Evolutionary conservation across 35 echinoderm and acorn worm genomes (phyloP).

Genomic region (Anneissia japonica): DNA sequence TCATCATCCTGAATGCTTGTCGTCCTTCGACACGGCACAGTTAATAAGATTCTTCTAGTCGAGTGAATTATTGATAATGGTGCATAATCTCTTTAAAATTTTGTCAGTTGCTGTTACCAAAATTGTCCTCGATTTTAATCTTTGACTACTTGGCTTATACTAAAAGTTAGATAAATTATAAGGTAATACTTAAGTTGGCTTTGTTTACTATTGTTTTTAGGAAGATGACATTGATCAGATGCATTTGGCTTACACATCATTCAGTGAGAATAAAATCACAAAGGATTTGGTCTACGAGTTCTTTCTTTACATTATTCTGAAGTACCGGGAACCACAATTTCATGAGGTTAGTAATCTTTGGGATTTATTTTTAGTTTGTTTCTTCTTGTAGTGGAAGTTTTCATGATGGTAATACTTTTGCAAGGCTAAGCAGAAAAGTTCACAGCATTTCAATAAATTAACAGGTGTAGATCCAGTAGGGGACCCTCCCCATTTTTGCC

Average conservation of each 20-base stretch:
- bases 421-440: not conserved
- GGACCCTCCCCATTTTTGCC: too few species aligned
- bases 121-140: too few species aligned
- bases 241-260: slow-evolving; percentile 90
- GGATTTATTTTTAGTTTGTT: not conserved
- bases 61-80: too few species aligned
- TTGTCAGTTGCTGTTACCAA: too few species aligned
- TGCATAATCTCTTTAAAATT: too few species aligned
- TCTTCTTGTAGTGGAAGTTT: not conserved
- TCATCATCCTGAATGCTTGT: too few species aligned
- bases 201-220: slow-evolving; percentile 32
- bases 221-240: slow-evolving; percentile 97
- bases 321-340: slow-evolving; percentile 91
- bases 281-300: slow-evolving; percentile 82
- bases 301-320: slow-evolving; percentile 96
- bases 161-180: too few species aligned
- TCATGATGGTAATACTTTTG: not conserved
- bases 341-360: slow-evolving; percentile 88
- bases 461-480: too few species aligned
- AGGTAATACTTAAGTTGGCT: too few species aligned
- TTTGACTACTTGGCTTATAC: too few species aligned
- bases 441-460: not conserved
- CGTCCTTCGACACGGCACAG: too few species aligned
- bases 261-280: slow-evolving; percentile 96
- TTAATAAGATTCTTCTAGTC: too few species aligned